Evolutionary conservation across 2,888 invertebrate species (phyloP), one percentile per base, ranked within the genome.

Genomic region (Muschampia plurimacula): DNA sequence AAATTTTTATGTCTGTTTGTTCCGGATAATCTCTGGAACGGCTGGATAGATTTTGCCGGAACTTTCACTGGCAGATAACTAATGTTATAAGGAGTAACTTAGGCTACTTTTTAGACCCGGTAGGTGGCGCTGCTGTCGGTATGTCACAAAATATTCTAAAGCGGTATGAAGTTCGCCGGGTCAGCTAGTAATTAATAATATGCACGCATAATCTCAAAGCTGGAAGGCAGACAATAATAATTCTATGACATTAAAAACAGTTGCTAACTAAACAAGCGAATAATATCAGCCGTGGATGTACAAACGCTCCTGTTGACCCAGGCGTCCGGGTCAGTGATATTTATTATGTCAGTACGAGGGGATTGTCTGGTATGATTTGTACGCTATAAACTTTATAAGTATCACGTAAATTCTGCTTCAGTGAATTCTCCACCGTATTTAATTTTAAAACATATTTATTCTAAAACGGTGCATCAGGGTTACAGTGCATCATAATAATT

Each of bases 311-410:
- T 3, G 64, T 46, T 70, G 70, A 71, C 65, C 70, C 65, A 59
- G 39, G 57, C 36, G 46, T 57, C 36, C 70, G 59, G 70, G 70
- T 71, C 70, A 71, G 70, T 66, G 70, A 66, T 71, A 71, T 71
- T 71, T 71, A 71, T 71, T 66, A 60, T 66, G 70, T 57, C 65
- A 41, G 44, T 28, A 57, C 64, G 44, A 57, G 70, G 59, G 70
- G 65, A 71, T 66, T 60, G 71, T 71, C 49, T 28, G 71, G 15
- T 65, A 71, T 71, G 71, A 71, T 66, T 71, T 66, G 71, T 71
- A 46, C 65, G 65, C 71, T 66, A 65, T 71, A 71, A 71, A 71
- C 55, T 70, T 65, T 65, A 70, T 70, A 52, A 52, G 52, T 15
- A 64, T 41, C 65, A 9, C 65, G 41, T 46, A 5, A 32, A 41